Evolutionary conservation across 1,140 invertebrate genomes (phyloP), one percentile per base, ranked within the genome.

Genomic region (Drosophila nebulosa): DNA sequence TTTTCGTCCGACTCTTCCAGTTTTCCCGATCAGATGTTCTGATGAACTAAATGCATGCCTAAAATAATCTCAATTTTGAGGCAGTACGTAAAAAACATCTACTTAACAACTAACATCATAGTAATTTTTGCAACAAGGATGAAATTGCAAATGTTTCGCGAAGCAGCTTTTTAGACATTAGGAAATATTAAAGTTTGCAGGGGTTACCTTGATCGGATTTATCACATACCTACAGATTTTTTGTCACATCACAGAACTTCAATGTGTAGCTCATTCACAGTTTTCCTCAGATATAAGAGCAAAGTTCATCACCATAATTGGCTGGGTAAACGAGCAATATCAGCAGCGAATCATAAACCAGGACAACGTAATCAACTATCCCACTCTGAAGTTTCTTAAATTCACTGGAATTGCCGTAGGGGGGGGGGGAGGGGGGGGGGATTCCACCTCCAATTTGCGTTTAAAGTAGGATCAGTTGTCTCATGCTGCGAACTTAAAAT

Each of bases 401-500:
- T 32, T 58, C 18, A 32, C 16, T 58, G 55, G 55, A 58, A 12
- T 58, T 58, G 35, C 32, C 32, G n/a, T n/a, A n/a, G n/a, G n/a
- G n/a, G n/a, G n/a, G n/a, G n/a, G n/a, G n/a, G n/a, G n/a, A n/a
- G n/a, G n/a, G n/a, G n/a, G n/a, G n/a, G n/a, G 14, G 55, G 55
- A 58, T 39, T 58, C 55, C n/a, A 39, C 55, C 32, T 39, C 32
- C 14, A 58, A 58, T 39, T 32, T 58, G 4, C 55, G 16, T 58
- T 58, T 22, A 58, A 36, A 32, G 26, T 58, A n/a, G n/a, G 22
- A 52, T 52, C 50, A 52, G n/a, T 52, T 52, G 50, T 52, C n/a
- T n/a, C 18, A 52, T 52, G 30, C 30, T 30, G 30, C 30, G 30
- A 30, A 30, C 30, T 7, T 30, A n/a, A 7, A 30, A 30, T 30